Evolutionary conservation across 2,888 invertebrate genomes (phyloP).

Genomic region (Allacma fusca): DNA sequence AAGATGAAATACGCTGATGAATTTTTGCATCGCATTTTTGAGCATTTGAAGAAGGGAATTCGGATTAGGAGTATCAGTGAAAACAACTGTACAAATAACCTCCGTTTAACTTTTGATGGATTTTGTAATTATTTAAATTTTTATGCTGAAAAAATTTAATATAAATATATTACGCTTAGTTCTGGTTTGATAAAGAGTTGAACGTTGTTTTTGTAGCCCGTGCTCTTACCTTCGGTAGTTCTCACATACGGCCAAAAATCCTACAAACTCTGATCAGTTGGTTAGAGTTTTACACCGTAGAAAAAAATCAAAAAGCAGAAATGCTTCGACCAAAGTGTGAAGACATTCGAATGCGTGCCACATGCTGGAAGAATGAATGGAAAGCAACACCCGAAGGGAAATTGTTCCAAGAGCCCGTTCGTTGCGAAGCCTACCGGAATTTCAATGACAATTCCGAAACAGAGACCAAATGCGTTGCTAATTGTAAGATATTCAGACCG

Average conservation of each 20-base stretch:
- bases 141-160: too few relatives aligned
- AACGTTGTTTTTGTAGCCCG: not conserved
- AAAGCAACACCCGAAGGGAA: not conserved
- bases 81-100: not conserved
- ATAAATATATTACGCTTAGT: not conserved
- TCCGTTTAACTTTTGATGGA: slow-evolving; percentile 25
- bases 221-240: not conserved
- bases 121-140: slow-evolving; percentile 40
- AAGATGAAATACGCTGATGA: slow-evolving; percentile 24
- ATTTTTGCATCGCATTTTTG: not conserved
- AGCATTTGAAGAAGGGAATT: slow-evolving; percentile 40
- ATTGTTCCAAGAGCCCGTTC: not conserved
- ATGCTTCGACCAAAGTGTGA: slow-evolving; percentile 27
- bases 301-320: not conserved
- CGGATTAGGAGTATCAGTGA: slow-evolving; percentile 16
- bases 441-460: not conserved
- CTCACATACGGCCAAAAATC: not conserved
- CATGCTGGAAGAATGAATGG: slow-evolving; percentile 27
- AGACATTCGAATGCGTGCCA: not conserved
- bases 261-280: not conserved
- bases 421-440: not conserved
- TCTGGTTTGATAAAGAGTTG: not conserved
- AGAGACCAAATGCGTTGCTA: slow-evolving; percentile 4
- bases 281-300: not conserved
- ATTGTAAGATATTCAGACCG: not conserved